Base-by-base conservation (phyloP, 2,888 invertebrate species). In the Meiosimyza platycephala region DNA sequence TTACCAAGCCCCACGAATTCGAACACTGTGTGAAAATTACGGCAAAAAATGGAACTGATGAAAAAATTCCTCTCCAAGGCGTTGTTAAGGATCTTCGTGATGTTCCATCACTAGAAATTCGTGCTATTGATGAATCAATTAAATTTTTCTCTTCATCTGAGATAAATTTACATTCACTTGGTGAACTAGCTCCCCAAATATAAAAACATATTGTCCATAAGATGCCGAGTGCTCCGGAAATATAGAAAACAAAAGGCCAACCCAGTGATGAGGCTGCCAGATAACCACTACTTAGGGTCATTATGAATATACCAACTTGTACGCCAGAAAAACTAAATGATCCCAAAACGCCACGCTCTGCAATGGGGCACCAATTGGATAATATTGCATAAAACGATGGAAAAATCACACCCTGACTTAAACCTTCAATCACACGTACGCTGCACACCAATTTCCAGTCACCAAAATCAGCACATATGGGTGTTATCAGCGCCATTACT, bases 1-100 rank as follows among this genome's bases (percentile, higher is more conserved):
- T 93, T 92, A 93, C 94, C 85, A 93, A 94, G 15, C 94, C 94
- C 89, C 93, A 92, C 81, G 80, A 82, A 54, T 94, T 93, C 0
- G 92, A 91, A 76, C 91, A 90, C 81, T 94, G 94, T 0, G 91
- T 91, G 2, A 92, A 80, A 6, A 93, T 82, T 13, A 94, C 88
- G 0, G 93, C 90, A 90, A 92, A 92, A 81, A 94, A 92, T 1
- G 94, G 94, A 51, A 91, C 79, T 0, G 94, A 94, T 0, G 91
- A 92, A 51, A 91, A 86, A 66, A 95, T 93, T 1, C 89, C 87
- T 57, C 85, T 87, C 94, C 94, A 95, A 0, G 95, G 95, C 1
- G 92, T 93, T 76, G 69, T 16, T 54, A 7, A 2, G 50, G 54
- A 73, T 65, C 90, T 89, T 73, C 90, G 89, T 71, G 90, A 90